These are phyloP conservation scores for Rhynchonycteris naso DNA, from an alignment of 2,797 vertebrate species.

Conservation along the genomic window DNA sequence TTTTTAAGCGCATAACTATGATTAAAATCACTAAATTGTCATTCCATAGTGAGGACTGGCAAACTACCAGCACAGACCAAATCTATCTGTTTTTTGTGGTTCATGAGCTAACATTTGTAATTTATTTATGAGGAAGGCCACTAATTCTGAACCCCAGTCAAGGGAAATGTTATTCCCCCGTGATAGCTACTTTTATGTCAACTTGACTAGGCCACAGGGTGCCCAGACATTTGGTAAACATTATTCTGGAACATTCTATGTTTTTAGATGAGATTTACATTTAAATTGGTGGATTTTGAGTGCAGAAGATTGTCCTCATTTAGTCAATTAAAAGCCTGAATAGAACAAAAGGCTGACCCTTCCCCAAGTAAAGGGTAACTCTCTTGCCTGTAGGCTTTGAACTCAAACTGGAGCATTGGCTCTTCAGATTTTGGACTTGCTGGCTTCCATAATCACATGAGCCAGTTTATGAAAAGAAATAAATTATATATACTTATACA, in stretches of 20 bases:
- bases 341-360: not conserved
- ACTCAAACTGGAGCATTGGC: not conserved
- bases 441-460: not conserved
- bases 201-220: not conserved
- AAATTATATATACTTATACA: too few relatives aligned
- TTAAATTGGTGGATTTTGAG: not conserved
- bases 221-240: not conserved
- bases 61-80: not conserved
- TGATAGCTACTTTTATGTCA: not conserved
- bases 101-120: not conserved
- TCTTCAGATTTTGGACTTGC: not conserved
- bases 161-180: not conserved
- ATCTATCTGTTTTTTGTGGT: not conserved
- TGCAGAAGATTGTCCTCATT: not conserved
- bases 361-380: not conserved
- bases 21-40: not conserved
- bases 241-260: slow-evolving; percentile 10
- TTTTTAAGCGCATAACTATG: not conserved
- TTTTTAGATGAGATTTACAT: not conserved
- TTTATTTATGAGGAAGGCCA: not conserved
- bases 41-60: not conserved
- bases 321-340: not conserved
- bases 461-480: not conserved
- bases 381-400: not conserved
- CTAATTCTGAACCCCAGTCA: not conserved